Evolutionary conservation across 1,140 invertebrate species (phyloP).

Genomic region (Dreissena polymorpha): DNA sequence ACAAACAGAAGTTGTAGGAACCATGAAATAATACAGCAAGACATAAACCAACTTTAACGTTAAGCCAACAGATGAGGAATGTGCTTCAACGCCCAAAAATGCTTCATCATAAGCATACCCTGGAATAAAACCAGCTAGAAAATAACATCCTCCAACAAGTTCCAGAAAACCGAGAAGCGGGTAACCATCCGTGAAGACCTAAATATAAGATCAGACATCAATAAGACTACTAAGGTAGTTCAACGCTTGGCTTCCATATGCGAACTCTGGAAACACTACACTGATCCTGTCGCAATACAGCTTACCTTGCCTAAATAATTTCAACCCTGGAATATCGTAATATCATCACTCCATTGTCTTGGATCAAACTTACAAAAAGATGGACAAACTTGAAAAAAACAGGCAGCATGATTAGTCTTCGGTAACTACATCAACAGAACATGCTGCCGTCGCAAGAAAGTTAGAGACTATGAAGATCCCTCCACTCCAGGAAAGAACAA

Average conservation of each 20-base stretch:
- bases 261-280: no score
- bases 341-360: not conserved
- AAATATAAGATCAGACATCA: no score
- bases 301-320: conserved; percentile 1
- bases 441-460: not conserved
- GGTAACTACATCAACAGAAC: not conserved
- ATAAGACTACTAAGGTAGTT: no score
- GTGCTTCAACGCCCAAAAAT: no score
- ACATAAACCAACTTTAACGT: no score
- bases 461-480: not conserved
- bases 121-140: no score
- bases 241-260: no score
- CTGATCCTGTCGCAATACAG: not conserved
- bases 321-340: not conserved
- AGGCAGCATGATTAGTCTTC: conserved; percentile 3
- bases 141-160: not conserved
- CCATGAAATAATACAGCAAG: no score
- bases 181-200: no score
- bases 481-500: not conserved
- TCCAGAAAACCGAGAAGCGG: not conserved
- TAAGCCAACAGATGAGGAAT: no score
- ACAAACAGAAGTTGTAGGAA: no score
- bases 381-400: not conserved
- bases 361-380: conserved; percentile 1
- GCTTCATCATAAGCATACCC: no score